Percentiles rank a stretch among this genome's conserved stretches.
Conservation (phyloP, 1,140 invertebrate genomes). For the Neotoxoptera formosana region DNA sequence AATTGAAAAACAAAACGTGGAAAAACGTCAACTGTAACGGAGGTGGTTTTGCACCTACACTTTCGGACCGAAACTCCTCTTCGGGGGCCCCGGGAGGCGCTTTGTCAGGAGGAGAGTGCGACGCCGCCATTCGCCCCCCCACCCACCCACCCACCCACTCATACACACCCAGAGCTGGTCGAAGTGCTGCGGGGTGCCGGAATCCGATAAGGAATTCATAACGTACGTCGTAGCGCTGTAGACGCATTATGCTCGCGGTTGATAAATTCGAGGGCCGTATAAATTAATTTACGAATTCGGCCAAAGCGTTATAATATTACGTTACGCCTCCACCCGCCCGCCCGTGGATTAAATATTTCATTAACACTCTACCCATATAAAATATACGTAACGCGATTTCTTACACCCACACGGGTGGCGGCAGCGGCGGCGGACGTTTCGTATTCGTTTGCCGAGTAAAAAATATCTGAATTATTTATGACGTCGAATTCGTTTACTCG, state of each 20-base stretch:
- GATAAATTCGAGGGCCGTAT: not conserved
- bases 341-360: not conserved
- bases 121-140: no score
- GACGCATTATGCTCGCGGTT: not conserved
- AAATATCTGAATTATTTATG: conserved; percentile 41
- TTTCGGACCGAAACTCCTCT: no score
- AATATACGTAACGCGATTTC: conserved; percentile 13
- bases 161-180: no score
- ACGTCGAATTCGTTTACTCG: conserved; percentile 20
- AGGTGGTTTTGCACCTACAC: no score
- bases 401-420: not conserved
- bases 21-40: no score
- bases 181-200: no score
- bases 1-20: no score
- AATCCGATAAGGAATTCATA: not conserved
- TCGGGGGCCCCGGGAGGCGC: no score
- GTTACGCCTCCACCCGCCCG: not conserved
- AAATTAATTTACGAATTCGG: not conserved
- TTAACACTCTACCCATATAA: not conserved
- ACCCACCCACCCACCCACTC: no score
- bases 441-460: not conserved
- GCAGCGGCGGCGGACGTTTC: not conserved
- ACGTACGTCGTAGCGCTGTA: not conserved
- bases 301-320: not conserved
- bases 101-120: no score